Conservation (phyloP, 2,797 vertebrate species). For the Erpetoichthys calabaricus region DNA sequence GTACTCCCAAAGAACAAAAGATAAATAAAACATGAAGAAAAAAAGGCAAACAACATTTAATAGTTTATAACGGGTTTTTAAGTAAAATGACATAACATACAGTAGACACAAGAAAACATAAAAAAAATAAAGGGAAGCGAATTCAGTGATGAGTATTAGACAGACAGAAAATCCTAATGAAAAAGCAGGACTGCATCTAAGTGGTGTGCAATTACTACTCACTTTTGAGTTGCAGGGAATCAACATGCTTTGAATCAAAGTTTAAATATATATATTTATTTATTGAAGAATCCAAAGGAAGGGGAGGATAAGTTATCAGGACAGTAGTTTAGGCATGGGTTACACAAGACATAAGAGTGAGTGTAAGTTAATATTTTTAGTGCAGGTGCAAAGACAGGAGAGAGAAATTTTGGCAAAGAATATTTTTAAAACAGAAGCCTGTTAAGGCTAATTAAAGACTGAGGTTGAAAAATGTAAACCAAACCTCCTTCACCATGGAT, state of each 20-base stretch:
- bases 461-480: slow-evolving; percentile 1
- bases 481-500: slow-evolving; percentile 1
- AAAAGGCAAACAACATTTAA: too few relatives aligned
- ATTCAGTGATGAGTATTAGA: background rate
- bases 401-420: background rate
- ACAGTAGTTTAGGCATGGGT: too few relatives aligned
- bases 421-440: slow-evolving; percentile 1
- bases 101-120: background rate
- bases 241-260: too few relatives aligned
- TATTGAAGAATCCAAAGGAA: too few relatives aligned
- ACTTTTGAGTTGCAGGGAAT: too few relatives aligned
- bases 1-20: too few relatives aligned
- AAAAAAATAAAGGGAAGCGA: background rate
- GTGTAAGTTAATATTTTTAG: background rate
- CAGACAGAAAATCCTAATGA: background rate
- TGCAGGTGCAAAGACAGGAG: background rate
- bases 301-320: too few relatives aligned
- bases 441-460: background rate
- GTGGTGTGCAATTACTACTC: background rate
- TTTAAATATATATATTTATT: too few relatives aligned
- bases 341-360: background rate
- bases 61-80: too few relatives aligned
- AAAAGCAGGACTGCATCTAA: slow-evolving; percentile 3
- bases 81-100: too few relatives aligned
- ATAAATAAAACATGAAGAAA: too few relatives aligned